phyloP scores from a whole-genome alignment of 1,140 invertebrate species.

The Tetramorium parvispinum region DNA sequence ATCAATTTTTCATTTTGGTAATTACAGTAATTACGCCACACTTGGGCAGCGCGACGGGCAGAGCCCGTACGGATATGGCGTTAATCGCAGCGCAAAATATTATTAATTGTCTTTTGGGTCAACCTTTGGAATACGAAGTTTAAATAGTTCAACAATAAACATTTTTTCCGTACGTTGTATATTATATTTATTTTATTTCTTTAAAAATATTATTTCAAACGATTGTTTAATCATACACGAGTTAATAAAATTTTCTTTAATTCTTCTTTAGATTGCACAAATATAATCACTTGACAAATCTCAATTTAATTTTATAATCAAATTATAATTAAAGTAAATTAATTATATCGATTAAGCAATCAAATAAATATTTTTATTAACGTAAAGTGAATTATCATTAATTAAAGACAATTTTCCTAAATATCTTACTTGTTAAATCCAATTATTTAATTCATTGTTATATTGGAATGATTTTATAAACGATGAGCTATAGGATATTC shows the following conservation, averaged over 20 bases:
- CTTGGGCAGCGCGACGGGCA: conserved; percentile 93
- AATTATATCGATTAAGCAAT: not conserved
- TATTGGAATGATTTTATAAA: conserved; percentile 17
- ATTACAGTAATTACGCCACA: conserved; percentile 93
- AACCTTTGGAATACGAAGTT: conserved; percentile 86
- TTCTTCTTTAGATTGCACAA: conserved; percentile 8
- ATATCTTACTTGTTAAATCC: conserved; percentile 14
- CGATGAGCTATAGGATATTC: not conserved
- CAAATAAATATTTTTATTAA: not conserved
- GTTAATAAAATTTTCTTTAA: not conserved
- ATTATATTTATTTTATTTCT: not conserved
- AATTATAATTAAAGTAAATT: not conserved
- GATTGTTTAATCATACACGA: conserved; percentile 10
- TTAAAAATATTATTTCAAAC: conserved; percentile 21
- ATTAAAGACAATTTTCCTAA: not conserved
- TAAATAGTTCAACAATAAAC: not conserved
- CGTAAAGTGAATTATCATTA: not conserved
- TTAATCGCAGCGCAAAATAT: conserved; percentile 92
- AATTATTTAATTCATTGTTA: conserved; percentile 2
- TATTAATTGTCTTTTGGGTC: conserved; percentile 90
- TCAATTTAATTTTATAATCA: not conserved
- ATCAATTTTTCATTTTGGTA: conserved; percentile 42
- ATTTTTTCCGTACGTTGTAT: not conserved
- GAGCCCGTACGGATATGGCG: conserved; percentile 93
- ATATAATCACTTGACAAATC: not conserved